Base-by-base conservation (phyloP, 2,113 vertebrate species). In the Pogona vitticeps region DNA sequence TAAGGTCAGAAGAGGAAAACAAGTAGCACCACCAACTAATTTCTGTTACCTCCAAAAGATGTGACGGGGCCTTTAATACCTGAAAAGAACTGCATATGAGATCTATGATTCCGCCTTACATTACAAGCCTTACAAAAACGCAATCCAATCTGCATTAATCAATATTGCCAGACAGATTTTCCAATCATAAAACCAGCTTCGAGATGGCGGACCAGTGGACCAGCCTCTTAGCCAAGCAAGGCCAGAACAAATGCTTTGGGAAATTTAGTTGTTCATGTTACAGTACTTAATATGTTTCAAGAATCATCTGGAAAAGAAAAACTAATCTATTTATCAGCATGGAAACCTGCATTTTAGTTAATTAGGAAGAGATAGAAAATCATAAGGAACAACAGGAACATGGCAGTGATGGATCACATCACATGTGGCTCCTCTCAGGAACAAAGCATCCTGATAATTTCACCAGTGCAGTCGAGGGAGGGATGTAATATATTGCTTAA, bases 371-470 rank as follows among this genome's bases (percentile, higher is more conserved):
- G 87, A 86, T 80, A 28, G 28, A 81, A 78, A 52, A 56, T 58
- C 59, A 65, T 77, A 81, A 80, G 78, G 90, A 89, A 83, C 65
- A 65, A 80, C 83, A 80, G 78, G 89, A 88, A 83, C 6, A 85
- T 0, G 3, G 3, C 76, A 80, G n/a, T n/a, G 58, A 81, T 40
- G 14, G 31, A 46, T 42, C 1, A 1, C 26, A 87, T 26, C 59
- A 90, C 28, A 3, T 1, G 38, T 42, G 76, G 15, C 75, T n/a
- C 0, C 0, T 67, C 70, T 77, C 61, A 70, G 83, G 42, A 78
- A 83, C 4, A 89, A 79, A 86, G 3, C 42, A 78, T 5, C 26
- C 86, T 71, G 23, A 2, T 2, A 84, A 28, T 83, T 80, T 36
- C 42, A 40, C 23, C n/a, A 80, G 63, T 17, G 83, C n/a, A 6